Percentiles rank a stretch among this genome's conserved stretches.
phyloP scores from a whole-genome alignment of 2,113 vertebrate genomes.

The Scalopus aquaticus region DNA sequence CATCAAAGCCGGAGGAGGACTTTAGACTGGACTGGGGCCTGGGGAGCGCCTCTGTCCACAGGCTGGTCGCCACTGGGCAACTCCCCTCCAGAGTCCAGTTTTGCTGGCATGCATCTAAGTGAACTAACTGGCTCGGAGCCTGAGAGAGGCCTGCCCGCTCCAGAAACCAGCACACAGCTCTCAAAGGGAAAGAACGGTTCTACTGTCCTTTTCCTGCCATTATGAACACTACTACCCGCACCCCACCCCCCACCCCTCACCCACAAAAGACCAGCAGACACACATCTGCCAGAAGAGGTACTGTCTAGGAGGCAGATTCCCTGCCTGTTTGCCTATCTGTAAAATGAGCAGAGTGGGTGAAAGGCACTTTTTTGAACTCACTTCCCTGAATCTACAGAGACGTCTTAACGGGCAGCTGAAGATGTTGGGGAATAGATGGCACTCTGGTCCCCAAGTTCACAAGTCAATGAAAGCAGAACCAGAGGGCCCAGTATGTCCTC shows the following conservation, averaged over 20 bases:
- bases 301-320: not conserved
- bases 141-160: not conserved
- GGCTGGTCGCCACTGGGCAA: not conserved
- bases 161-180: not conserved
- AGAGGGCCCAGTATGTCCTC: not conserved
- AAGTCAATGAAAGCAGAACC: not conserved
- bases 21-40: not conserved
- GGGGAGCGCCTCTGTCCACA: not conserved
- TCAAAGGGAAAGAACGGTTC: not conserved
- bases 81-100: constrained; percentile 12
- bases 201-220: not conserved
- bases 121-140: not conserved
- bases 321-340: not conserved
- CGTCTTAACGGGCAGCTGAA: not conserved
- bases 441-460: not conserved
- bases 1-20: not conserved
- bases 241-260: no score
- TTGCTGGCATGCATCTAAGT: not conserved
- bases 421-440: not conserved
- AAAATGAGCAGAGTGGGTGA: not conserved
- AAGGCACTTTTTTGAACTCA: not conserved
- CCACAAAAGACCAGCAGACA: not conserved
- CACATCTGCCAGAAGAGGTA: not conserved
- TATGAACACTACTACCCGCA: not conserved
- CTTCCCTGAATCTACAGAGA: not conserved